A percentile compares a stretch with the other conserved stretches of the same genome.
These are phyloP conservation scores for Prionace glauca DNA, from an alignment of 2,797 vertebrate genomes.

Conservation along the genomic window DNA sequence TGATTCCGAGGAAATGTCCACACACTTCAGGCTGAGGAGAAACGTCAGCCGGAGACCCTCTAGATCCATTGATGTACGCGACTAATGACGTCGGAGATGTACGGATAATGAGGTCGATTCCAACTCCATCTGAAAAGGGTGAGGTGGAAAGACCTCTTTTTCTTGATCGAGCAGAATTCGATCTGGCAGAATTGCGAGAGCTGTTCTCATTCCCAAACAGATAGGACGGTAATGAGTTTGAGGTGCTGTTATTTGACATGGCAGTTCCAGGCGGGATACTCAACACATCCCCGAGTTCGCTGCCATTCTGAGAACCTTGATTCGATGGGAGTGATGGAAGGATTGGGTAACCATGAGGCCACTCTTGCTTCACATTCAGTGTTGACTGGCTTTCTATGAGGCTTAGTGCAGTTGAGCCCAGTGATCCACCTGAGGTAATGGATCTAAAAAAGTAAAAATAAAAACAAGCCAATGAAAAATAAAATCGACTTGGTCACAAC, in stretches of 20 bases:
- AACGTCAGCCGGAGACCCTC: conserved; percentile 64
- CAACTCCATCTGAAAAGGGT: conserved; percentile 80
- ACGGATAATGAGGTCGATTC: conserved; percentile 85
- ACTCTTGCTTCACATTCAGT: conserved; percentile 75
- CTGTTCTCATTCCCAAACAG: conserved; percentile 68
- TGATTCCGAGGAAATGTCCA: conserved; percentile 84
- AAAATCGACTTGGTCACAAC: neutral
- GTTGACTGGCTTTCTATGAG: conserved; percentile 77
- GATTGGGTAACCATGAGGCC: conserved; percentile 70
- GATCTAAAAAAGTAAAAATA: conserved; percentile 65
- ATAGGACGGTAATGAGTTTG: conserved; percentile 72
- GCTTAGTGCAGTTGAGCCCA: conserved; percentile 75
- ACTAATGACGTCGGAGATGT: conserved; percentile 89
- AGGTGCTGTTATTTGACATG: conserved; percentile 60
- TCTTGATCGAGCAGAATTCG: conserved; percentile 63
- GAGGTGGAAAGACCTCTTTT: conserved; percentile 80
- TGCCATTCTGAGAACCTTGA: conserved; percentile 57
- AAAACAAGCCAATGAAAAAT: conserved; percentile 35
- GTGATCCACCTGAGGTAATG: conserved; percentile 71
- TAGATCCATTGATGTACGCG: conserved; percentile 84
- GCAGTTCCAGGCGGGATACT: conserved; percentile 61
- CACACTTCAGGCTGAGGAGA: conserved; percentile 83
- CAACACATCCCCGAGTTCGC: conserved; percentile 62
- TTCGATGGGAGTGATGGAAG: conserved; percentile 63
- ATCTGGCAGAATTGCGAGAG: conserved; percentile 57